A percentile compares a stretch with the other conserved stretches of the same genome.
These are phyloP conservation scores for Melanerpes aurifrons DNA, from an alignment of 2,113 vertebrate species.

Conservation along the genomic window DNA sequence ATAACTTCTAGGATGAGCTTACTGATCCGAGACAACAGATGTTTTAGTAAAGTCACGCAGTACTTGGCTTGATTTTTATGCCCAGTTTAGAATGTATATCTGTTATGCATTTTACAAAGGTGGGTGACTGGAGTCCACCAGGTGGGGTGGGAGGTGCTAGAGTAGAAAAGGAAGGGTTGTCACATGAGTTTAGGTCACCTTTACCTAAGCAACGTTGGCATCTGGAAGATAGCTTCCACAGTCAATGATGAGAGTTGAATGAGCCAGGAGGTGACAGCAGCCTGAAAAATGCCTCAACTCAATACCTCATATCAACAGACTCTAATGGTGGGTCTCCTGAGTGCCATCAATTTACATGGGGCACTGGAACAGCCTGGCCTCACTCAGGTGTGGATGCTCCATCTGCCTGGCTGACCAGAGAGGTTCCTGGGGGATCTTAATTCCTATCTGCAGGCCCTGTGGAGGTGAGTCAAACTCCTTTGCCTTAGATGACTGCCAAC, in stretches of 20 bases:
- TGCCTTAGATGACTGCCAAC: not conserved
- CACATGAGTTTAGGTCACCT: not conserved
- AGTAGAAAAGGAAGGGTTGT: not conserved
- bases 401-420: not conserved
- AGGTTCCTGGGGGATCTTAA: not conserved
- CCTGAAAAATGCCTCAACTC: not conserved
- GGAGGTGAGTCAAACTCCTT: not conserved
- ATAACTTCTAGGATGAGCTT: conserved; percentile 29
- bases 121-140: not conserved
- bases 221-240: not conserved
- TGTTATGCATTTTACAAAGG: not conserved
- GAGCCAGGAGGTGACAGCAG: not conserved
- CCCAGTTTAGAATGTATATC: not conserved
- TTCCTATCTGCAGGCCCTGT: not conserved
- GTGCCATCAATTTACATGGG: not conserved
- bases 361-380: not conserved
- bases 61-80: conserved; percentile 14
- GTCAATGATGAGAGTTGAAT: not conserved
- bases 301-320: not conserved
- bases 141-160: not conserved
- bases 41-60: conserved; percentile 38
- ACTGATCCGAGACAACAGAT: conserved; percentile 31
- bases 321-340: not conserved
- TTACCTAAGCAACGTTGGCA: not conserved
- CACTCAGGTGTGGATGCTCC: not conserved